These are phyloP conservation scores for Caracal caracal DNA, from an alignment of 2,113 vertebrate genomes.

Conservation along the genomic window DNA sequence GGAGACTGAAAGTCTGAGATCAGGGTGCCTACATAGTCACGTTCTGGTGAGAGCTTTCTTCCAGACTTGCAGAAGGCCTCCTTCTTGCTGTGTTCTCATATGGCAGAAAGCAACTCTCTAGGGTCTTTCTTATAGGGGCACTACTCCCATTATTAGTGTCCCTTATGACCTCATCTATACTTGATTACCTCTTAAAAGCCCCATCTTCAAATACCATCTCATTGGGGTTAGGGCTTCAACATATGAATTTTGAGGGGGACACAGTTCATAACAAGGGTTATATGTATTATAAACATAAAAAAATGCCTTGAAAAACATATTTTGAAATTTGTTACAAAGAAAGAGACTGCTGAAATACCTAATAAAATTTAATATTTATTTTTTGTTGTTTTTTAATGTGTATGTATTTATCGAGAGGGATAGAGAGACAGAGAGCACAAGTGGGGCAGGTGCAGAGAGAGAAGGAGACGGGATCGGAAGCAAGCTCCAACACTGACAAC, in stretches of 20 bases:
- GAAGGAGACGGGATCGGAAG: too few species aligned
- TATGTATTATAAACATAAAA: background rate
- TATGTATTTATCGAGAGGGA: too few species aligned
- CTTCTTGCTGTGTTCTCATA: background rate
- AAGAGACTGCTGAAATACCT: background rate
- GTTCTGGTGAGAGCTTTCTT: background rate
- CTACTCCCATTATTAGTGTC: background rate
- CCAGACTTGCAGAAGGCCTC: background rate
- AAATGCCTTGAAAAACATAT: background rate
- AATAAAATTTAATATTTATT: background rate
- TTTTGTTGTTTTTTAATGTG: too few species aligned
- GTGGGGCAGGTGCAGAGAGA: too few species aligned
- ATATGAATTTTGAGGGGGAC: background rate
- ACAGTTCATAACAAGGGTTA: background rate
- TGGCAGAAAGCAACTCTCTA: background rate
- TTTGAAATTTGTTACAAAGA: background rate
- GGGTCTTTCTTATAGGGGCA: background rate
- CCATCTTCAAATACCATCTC: background rate
- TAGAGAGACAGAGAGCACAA: too few species aligned
- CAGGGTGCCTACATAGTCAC: fast-evolving
- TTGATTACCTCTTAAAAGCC: background rate
- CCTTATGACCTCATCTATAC: background rate
- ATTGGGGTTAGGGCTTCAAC: background rate
- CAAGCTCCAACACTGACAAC: too few species aligned
- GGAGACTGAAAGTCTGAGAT: background rate